These are phyloP conservation scores for Pseudococcus viburni DNA, from an alignment of 2,888 invertebrate genomes.

Conservation along the genomic window DNA sequence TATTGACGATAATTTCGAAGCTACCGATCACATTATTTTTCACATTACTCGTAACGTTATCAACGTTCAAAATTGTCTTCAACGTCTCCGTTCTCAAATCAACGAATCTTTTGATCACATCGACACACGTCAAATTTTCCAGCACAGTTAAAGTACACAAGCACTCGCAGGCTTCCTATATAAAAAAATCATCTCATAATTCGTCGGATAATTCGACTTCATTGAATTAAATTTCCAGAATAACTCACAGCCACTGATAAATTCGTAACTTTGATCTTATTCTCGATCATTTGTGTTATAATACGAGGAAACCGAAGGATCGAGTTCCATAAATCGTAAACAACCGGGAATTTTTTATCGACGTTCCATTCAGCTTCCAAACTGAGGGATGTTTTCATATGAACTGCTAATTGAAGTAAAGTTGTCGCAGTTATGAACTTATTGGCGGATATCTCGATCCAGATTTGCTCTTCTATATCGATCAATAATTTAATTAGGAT, in stretches of 20 bases:
- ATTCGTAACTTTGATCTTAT: conserved; percentile 16
- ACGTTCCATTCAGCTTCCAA: conserved; percentile 45
- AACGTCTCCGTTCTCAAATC: conserved; percentile 50
- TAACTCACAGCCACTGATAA: conserved; percentile 39
- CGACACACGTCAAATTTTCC: conserved; percentile 39
- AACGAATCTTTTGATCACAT: conserved; percentile 44
- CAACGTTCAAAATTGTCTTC: conserved; percentile 35
- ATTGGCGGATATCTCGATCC: conserved; percentile 40
- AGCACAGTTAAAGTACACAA: conserved; percentile 54
- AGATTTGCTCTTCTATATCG: conserved; percentile 62
- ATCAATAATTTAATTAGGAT: conserved; percentile 51
- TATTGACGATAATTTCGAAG: conserved; percentile 55
- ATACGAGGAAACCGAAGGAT: conserved; percentile 58
- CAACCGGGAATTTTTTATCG: conserved; percentile 51
- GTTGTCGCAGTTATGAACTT: conserved; percentile 50
- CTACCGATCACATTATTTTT: conserved; percentile 33
- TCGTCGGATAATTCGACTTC: not conserved
- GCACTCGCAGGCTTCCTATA: conserved; percentile 59
- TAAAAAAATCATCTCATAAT: not conserved
- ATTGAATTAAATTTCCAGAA: not conserved
- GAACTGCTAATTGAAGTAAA: conserved; percentile 57
- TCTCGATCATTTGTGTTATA: conserved; percentile 44
- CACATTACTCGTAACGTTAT: conserved; percentile 57
- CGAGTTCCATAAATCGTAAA: conserved; percentile 54
- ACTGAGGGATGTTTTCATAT: conserved; percentile 57